Percentiles rank a stretch among this genome's conserved stretches.
These are phyloP conservation scores for Escarpia spicata DNA, from an alignment of 2,888 invertebrate species.

Conservation along the genomic window DNA sequence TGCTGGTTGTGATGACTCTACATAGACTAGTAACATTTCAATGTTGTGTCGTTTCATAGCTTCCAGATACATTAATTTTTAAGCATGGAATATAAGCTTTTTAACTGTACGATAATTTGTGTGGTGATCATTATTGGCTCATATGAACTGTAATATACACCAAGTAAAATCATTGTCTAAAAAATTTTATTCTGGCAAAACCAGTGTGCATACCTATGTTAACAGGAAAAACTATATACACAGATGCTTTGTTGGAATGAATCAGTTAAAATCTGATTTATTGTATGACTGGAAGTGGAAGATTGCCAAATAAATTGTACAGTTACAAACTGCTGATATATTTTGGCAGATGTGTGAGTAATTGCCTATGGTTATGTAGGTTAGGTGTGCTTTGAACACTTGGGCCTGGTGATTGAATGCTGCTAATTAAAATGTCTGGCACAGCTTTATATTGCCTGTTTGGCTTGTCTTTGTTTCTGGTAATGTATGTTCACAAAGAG, in stretches of 20 bases:
- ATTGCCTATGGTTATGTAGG: neutral
- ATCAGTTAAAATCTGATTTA: neutral
- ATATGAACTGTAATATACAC: neutral
- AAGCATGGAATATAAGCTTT: too few species aligned
- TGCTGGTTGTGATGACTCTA: neutral
- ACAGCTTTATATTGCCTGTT: neutral
- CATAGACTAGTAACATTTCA: too few species aligned
- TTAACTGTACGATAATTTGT: too few species aligned
- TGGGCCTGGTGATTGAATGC: neutral
- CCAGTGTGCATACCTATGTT: neutral
- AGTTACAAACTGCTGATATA: neutral
- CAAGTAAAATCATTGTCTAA: neutral
- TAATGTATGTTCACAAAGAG: neutral
- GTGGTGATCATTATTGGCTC: too few species aligned
- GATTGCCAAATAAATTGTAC: neutral
- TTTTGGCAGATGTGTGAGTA: neutral
- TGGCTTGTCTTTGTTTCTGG: neutral
- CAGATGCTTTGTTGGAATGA: neutral
- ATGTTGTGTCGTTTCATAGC: too few species aligned
- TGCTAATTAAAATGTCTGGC: neutral
- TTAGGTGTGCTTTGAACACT: neutral
- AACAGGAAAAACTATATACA: neutral
- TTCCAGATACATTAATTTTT: too few species aligned
- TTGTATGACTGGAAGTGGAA: neutral
- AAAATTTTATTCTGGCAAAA: neutral